Base-by-base conservation (phyloP, 2,797 vertebrate species). In the Psittacula echo region DNA sequence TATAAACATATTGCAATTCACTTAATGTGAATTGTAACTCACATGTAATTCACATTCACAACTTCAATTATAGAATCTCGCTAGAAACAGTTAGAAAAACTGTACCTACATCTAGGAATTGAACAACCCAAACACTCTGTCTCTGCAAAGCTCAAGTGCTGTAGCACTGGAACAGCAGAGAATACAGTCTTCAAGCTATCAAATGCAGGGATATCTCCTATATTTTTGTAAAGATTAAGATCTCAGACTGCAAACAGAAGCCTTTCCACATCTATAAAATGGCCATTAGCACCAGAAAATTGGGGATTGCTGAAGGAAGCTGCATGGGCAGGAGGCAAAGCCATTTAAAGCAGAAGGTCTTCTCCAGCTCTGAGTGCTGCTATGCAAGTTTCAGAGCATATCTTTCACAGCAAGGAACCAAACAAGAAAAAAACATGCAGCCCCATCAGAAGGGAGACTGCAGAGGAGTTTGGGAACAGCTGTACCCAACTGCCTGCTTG, bases 361-460 rank as follows among this genome's bases (percentile, higher is more conserved):
- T 61, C 90, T 76, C 56, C 73, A 71, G 47, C 48, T 79, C 64
- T 2, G 5, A 45, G 37, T 10, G 11, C 61, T 76, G 54, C 29
- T 48, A 32, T 15, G 41, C 4, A 1, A 61, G 23, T 30, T 45
- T 60, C 0, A 0, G 24, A 77, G 17, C 1, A 0, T 15, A 50
- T 18, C 37, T 72, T 71, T 65, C 50, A 74, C 53, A 82, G 51
- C 41, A 37, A 56, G 32, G 61, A 92, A 54, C 34, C 11, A 17
- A 73, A 64, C 14, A 64, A 13, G 41, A 17, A 62, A 62, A 72
- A 88, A 64, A 1, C 26, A 39, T 3, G 1, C 39, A 60, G 34
- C 29, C 16, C 34, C 6, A 2, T 22, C 32, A 72, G 71, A 75
- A 60, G 32, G 34, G 20, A 88, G 44, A 13, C 37, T 37, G 68